These are phyloP conservation scores for Clanis bilineata DNA, from an alignment of 2,888 invertebrate genomes.

Conservation along the genomic window DNA sequence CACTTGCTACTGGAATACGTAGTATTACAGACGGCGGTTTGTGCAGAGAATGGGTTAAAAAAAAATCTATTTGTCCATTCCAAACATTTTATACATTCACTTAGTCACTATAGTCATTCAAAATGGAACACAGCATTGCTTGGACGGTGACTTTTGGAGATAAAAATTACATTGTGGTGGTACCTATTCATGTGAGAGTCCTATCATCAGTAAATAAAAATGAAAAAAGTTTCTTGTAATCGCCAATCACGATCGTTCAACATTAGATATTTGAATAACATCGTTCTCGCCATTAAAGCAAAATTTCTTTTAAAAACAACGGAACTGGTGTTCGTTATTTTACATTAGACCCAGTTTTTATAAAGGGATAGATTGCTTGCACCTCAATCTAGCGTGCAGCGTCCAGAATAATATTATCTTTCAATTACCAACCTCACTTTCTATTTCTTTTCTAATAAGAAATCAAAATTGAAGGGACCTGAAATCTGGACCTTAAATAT, in stretches of 20 bases:
- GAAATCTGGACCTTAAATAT: conserved; percentile 16
- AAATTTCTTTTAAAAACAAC: background rate
- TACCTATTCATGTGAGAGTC: too few relatives aligned
- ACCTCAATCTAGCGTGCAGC: conserved; percentile 48
- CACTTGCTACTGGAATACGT: too few relatives aligned
- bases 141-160: too few relatives aligned
- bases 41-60: too few relatives aligned
- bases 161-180: too few relatives aligned
- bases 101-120: too few relatives aligned
- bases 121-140: too few relatives aligned
- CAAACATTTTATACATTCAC: too few relatives aligned
- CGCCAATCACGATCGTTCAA: background rate
- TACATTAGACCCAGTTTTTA: background rate
- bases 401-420: conserved; percentile 65
- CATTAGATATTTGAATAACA: background rate
- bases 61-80: too few relatives aligned
- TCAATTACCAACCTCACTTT: conserved; percentile 59
- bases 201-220: too few relatives aligned
- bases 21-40: too few relatives aligned
- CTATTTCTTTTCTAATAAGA: conserved; percentile 61
- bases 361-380: conserved; percentile 37
- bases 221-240: background rate
- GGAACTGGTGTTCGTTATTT: background rate
- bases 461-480: conserved; percentile 58
- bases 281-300: background rate